Evolutionary conservation across 2,888 invertebrate genomes (phyloP).

Genomic region (Phania funesta): DNA sequence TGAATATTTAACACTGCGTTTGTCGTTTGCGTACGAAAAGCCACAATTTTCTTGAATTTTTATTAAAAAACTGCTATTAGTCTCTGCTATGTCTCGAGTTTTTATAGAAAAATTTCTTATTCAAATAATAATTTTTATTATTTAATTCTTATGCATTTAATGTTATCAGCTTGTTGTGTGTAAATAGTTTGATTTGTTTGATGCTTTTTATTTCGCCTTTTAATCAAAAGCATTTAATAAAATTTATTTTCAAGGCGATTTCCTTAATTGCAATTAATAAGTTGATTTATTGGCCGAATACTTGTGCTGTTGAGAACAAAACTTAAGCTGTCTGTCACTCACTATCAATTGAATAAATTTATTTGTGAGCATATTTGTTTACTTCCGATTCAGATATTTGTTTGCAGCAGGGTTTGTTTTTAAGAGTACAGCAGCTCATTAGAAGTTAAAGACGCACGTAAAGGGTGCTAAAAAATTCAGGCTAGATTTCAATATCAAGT

Average conservation of each 20-base stretch:
- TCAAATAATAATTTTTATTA: background rate
- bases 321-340: conserved; percentile 12
- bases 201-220: conserved; percentile 26
- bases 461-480: too few species aligned
- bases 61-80: conserved; percentile 40
- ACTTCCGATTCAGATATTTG: conserved; percentile 54
- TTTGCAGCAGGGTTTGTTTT: too few species aligned
- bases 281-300: conserved; percentile 11
- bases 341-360: conserved; percentile 39
- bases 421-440: too few species aligned
- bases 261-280: conserved; percentile 62
- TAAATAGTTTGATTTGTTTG: conserved; percentile 4
- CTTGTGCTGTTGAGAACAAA: background rate
- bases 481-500: too few species aligned
- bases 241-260: conserved; percentile 55
- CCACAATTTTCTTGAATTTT: conserved; percentile 47
- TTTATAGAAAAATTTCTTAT: conserved; percentile 43
- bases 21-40: conserved; percentile 3
- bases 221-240: conserved; percentile 47
- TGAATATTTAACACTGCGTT: conserved; percentile 43
- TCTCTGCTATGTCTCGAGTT: conserved; percentile 2
- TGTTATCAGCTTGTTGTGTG: conserved; percentile 45
- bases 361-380: background rate
- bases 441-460: too few species aligned
- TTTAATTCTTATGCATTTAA: background rate